A percentile compares a stretch with the other conserved stretches of the same genome.
These are phyloP conservation scores for Hydrochoerus hydrochaeris DNA, from an alignment of 2,113 vertebrate genomes.

Conservation along the genomic window DNA sequence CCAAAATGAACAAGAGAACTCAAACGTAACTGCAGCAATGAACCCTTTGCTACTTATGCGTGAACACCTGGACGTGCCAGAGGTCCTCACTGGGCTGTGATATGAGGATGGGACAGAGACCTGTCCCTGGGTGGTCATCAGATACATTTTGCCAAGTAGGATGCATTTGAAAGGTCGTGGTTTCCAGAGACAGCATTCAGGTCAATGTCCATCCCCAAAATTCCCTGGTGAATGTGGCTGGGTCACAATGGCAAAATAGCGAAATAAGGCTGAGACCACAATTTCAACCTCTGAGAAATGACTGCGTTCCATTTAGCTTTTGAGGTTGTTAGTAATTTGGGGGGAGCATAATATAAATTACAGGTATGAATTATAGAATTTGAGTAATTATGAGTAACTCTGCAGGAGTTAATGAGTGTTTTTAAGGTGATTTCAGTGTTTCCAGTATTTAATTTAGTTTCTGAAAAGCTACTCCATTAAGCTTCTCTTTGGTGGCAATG, in stretches of 20 bases:
- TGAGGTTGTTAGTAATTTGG: conserved; percentile 21
- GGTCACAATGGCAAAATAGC: background rate
- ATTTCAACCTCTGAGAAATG: conserved; percentile 27
- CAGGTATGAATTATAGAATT: background rate
- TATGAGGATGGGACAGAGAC: background rate
- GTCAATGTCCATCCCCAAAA: background rate
- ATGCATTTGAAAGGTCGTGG: background rate
- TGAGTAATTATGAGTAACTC: conserved; percentile 39
- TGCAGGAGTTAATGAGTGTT: conserved; percentile 13
- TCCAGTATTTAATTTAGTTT: conserved; percentile 52
- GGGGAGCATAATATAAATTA: background rate
- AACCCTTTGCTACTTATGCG: background rate
- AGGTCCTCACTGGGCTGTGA: background rate
- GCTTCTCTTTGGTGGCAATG: background rate
- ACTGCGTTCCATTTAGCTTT: background rate
- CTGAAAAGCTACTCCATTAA: background rate
- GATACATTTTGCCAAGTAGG: background rate
- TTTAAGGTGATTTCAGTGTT: conserved; percentile 35
- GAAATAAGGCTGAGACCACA: background rate
- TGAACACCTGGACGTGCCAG: background rate
- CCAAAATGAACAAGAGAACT: background rate
- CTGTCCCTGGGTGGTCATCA: background rate
- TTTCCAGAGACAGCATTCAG: conserved; percentile 10
- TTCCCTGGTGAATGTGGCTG: background rate
- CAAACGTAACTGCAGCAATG: background rate